Base-by-base conservation (phyloP, 2,888 invertebrate species). In the Antitype chi region DNA sequence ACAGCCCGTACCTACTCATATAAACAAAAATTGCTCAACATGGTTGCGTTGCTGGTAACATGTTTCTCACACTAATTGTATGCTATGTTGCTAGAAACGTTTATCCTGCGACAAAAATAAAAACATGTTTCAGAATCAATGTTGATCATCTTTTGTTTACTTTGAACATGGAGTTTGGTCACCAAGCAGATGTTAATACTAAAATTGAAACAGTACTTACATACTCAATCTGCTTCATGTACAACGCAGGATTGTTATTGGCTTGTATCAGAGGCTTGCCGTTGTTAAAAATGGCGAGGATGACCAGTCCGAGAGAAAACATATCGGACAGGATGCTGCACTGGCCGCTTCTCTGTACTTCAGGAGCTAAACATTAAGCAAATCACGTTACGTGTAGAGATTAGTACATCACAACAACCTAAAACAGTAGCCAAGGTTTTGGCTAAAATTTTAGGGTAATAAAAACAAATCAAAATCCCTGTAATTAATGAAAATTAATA, bases 301-400 rank as follows among this genome's bases (percentile, higher is more conserved):
- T 98, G 73, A 99, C 98, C 97, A 99, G 98, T 28, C 99, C 99
- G 87, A 99, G 97, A 0, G 99, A 99, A 95, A 98, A 99, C 98
- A 99, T 99, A 94, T 99, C 99, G 88, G 99, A 99, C 64, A 98
- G 97, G 73, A 98, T 98, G 92, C 98, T 98, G 96, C 98, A 98
- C 69, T 97, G 97, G 47, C 98, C 98, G 88, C 97, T 97, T 47
- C 97, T 97, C 95, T 99, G 99, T 63, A 98, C 98, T 97, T 99
- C 99, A 1, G 99, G 99, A 72, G 99, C 99, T 98, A 97, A 89
- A 86, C 78, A 70, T 73, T 68, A 76, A 81, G 49, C 62, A 72
- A 77, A 79, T 49, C 66, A 80, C 55, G 70, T 52, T 28, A 63
- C 17, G 32, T 60, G 55, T 28, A 70, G 38, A 67, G 38, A 53